Evolutionary conservation across 2,113 vertebrate species (phyloP), one percentile per base, ranked within the genome.

Genomic region (Talpa occidentalis): DNA sequence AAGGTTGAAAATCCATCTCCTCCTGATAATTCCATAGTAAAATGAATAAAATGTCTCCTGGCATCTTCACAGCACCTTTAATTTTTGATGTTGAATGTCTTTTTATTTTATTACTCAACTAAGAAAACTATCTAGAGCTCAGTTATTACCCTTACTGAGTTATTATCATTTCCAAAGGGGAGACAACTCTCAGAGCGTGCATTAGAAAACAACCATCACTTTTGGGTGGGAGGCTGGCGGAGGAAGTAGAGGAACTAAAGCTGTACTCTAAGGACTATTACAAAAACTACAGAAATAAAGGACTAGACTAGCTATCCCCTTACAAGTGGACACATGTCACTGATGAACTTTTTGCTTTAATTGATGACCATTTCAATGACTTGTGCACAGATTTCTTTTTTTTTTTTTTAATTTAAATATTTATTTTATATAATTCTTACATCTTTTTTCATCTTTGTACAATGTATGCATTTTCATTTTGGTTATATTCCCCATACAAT

Each of bases 21-120:
- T 93, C 84, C 92, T 97, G 97, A 97, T 97, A 98, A 96, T 97
- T 97, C 95, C 97, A 96, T 69, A 97, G 94, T 93, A 97, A 98
- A 98, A 97, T 92, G 96, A 87, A 96, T 96, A 98, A 97, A 98
- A 98, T 97, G 86, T 97, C 93, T 98, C 98, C 92, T 97, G 97
- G 93, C 81, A 97, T 98, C 93, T 97, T 96, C 94, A 87, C 96
- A 98, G 95, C 90, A 97, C 92, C 95, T 98, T 98, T 97, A 98
- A 97, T 98, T 98, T 98, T 98, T 98, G 96, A 98, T 97, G 89
- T 69, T 93, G 97, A 97, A 97, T 98, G 96, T 94, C 94, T 95
- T 97, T 97, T 95, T 1, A 47, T 95, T 98, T 97, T 97, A 98
- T 98, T 98, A 97, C 78, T 96, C 91, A 3, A 95, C 82, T 93